phyloP scores from a whole-genome alignment of 2,113 vertebrate species.

The Solea solea region DNA sequence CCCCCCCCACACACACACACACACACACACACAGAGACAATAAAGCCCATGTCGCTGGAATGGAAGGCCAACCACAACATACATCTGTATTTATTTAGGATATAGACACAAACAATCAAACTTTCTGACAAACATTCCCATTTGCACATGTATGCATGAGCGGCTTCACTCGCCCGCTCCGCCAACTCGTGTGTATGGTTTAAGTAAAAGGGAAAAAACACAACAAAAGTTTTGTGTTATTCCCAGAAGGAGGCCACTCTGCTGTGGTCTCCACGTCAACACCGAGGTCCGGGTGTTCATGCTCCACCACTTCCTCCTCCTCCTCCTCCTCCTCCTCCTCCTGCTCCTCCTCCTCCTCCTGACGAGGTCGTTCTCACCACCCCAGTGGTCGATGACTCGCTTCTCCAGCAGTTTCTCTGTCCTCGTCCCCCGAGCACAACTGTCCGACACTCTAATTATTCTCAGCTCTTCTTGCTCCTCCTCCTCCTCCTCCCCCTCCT shows the following conservation, averaged over 20 bases:
- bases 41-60: constrained; percentile 50
- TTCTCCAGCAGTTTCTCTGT: constrained; percentile 34
- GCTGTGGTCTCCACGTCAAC: constrained; percentile 50
- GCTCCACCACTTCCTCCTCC: constrained; percentile 28
- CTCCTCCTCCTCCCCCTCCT: constrained; percentile 30
- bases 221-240: constrained; percentile 17
- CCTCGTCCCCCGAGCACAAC: constrained; percentile 51
- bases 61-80: constrained; percentile 59
- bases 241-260: constrained; percentile 22
- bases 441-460: constrained; percentile 63
- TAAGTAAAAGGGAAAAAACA: constrained; percentile 37
- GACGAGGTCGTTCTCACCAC: constrained; percentile 40
- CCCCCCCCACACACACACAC: no score
- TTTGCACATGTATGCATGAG: constrained; percentile 15
- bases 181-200: background rate
- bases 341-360: constrained; percentile 6
- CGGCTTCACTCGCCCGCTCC: background rate
- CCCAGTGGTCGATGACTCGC: constrained; percentile 16
- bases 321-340: constrained; percentile 5
- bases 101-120: constrained; percentile 50
- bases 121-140: constrained; percentile 50
- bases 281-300: constrained; percentile 40
- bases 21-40: constrained; percentile 49
- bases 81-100: constrained; percentile 67
- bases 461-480: constrained; percentile 48